phyloP scores from a whole-genome alignment of 2,113 vertebrate species.

The Arizona elegans region DNA sequence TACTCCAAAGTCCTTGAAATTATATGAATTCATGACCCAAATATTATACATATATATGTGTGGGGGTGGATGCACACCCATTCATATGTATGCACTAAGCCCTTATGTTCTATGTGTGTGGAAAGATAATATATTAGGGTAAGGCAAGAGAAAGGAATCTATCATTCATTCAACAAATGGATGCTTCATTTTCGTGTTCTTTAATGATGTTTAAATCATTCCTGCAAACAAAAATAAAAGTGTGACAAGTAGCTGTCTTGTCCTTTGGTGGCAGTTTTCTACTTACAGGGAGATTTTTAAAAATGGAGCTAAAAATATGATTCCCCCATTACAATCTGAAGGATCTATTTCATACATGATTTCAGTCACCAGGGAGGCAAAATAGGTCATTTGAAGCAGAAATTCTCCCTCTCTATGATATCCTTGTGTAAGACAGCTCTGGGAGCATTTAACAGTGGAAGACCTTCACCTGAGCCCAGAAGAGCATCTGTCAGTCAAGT shows the following conservation, averaged over 20 bases:
- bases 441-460: not conserved
- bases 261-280: not conserved
- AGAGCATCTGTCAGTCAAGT: not conserved
- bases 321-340: not conserved
- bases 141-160: not conserved
- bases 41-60: not conserved
- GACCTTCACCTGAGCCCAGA: not conserved
- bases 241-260: not conserved
- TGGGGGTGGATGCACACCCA: not conserved
- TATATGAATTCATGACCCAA: not conserved
- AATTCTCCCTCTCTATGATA: not conserved
- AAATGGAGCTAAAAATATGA: not conserved
- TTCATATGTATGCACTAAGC: not conserved
- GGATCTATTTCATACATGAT: not conserved
- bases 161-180: not conserved
- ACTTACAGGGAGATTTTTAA: not conserved
- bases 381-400: not conserved
- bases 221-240: not conserved
- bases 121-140: not conserved
- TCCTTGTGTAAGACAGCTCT: not conserved
- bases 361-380: not conserved
- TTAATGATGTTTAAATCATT: not conserved
- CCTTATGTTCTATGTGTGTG: not conserved
- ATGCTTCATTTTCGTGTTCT: not conserved
- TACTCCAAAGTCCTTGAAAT: not conserved